Conservation (phyloP, 1,140 invertebrate species). For the Neodiprion virginianus region DNA sequence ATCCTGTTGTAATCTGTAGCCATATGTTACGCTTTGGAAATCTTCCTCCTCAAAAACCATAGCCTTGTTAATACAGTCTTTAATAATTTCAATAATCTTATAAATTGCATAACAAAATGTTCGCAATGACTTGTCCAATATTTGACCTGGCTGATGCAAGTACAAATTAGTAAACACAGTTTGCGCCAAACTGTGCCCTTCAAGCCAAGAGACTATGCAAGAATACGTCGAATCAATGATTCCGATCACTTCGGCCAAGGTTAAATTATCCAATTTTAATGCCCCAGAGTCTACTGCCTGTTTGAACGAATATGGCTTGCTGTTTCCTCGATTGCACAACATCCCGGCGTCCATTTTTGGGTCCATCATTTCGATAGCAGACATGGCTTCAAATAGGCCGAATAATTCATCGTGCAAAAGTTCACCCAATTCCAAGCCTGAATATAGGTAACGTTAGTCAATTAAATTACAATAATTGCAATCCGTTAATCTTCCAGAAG, state of each 20-base stretch:
- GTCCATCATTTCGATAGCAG: constrained; percentile 99
- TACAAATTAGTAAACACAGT: constrained; percentile 98
- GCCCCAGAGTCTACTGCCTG: constrained; percentile 81
- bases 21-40: constrained; percentile 92
- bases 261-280: constrained; percentile 81
- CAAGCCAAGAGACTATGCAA: constrained; percentile 93
- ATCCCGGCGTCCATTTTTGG: constrained; percentile 99
- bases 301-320: constrained; percentile 87
- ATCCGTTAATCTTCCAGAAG: constrained; percentile 17
- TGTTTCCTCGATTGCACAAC: constrained; percentile 88
- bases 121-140: constrained; percentile 84
- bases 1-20: constrained; percentile 86
- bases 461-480: constrained; percentile 31
- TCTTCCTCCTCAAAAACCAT: constrained; percentile 94
- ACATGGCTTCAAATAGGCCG: constrained; percentile 98
- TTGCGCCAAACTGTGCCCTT: constrained; percentile 95
- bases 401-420: constrained; percentile 90
- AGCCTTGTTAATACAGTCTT: constrained; percentile 88
- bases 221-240: constrained; percentile 94
- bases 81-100: constrained; percentile 90
- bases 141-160: constrained; percentile 87
- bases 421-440: constrained; percentile 86
- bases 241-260: constrained; percentile 77
- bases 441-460: constrained; percentile 29
- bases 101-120: constrained; percentile 88